Conservation (phyloP, 2,797 vertebrate genomes). For the Crenichthys baileyi region DNA sequence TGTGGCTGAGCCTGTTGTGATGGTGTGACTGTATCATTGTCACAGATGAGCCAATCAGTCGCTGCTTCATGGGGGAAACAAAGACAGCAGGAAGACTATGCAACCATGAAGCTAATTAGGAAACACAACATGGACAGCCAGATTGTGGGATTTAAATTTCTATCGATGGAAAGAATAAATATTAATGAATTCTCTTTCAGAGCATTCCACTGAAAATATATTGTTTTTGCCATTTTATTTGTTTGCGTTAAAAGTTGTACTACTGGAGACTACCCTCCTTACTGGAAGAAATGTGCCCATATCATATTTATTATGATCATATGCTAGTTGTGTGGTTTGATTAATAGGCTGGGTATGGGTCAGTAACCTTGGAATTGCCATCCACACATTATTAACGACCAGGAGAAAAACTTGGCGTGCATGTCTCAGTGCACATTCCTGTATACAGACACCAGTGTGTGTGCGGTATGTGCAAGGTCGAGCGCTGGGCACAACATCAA, state of each 20-base stretch:
- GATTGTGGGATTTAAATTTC: conserved; percentile 3
- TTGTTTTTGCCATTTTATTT: conserved; percentile 42
- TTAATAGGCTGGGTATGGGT: conserved; percentile 73
- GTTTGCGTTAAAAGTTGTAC: conserved; percentile 54
- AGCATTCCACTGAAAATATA: neutral
- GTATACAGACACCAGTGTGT: conserved; percentile 8
- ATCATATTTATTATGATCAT: conserved; percentile 75
- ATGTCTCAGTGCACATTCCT: conserved; percentile 5
- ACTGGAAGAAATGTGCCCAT: conserved; percentile 30
- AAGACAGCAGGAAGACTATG: conserved; percentile 8
- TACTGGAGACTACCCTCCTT: conserved; percentile 18
- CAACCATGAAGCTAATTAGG: conserved; percentile 18
- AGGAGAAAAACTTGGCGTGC: conserved; percentile 46
- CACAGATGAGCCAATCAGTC: conserved; percentile 12
- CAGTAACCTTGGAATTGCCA: conserved; percentile 71
- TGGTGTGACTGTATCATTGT: conserved; percentile 2
- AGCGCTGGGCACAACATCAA: conserved; percentile 29
- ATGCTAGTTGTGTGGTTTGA: conserved; percentile 76
- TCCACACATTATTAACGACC: conserved; percentile 75
- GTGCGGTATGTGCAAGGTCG: conserved; percentile 12
- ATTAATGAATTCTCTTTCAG: neutral
- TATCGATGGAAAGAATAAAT: neutral
- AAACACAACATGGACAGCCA: neutral
- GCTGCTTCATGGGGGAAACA: conserved; percentile 17
- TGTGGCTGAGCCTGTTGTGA: conserved; percentile 10